A percentile compares a stretch with the other conserved stretches of the same genome.
These are phyloP conservation scores for Haliclystus octoradiatus DNA, from an alignment of 30 jellyfish, hydroid and myxozoan genomes.

Conservation along the genomic window DNA sequence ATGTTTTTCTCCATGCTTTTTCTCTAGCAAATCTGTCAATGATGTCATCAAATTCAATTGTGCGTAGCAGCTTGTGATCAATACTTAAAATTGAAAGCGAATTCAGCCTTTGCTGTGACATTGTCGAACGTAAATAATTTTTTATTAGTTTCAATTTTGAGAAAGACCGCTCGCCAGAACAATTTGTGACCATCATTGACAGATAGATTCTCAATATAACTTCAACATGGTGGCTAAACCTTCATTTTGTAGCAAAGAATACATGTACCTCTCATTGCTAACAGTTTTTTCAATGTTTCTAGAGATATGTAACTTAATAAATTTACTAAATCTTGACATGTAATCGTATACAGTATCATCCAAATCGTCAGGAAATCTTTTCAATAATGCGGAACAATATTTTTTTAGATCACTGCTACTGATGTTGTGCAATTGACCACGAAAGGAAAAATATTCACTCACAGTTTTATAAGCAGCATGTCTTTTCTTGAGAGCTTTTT, in stretches of 20 bases:
- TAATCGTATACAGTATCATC: neutral
- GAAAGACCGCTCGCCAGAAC: slow-evolving; percentile 29
- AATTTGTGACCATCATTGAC: slow-evolving; percentile 7
- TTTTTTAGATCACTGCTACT: no score
- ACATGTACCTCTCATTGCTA: neutral
- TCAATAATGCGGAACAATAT: neutral
- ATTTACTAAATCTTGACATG: neutral
- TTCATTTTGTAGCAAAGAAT: neutral
- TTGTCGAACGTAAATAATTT: slow-evolving; percentile 29
- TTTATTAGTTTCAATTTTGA: slow-evolving; percentile 17
- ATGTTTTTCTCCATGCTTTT: neutral
- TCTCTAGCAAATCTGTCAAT: neutral
- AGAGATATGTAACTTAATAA: no score
- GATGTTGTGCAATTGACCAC: neutral
- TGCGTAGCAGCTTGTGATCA: neutral
- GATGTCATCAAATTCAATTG: neutral
- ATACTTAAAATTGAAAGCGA: neutral
- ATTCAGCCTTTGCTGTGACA: slow-evolving; percentile 22
- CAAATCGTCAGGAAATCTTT: neutral
- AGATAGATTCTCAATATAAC: neutral
- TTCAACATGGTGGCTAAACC: neutral
- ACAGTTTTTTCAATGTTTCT: neutral
- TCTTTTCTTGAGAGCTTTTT: neutral
- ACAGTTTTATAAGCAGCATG: neutral
- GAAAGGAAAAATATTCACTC: neutral